phyloP scores from a whole-genome alignment of 2,797 vertebrate genomes.

The Pangasius krempfi region DNA sequence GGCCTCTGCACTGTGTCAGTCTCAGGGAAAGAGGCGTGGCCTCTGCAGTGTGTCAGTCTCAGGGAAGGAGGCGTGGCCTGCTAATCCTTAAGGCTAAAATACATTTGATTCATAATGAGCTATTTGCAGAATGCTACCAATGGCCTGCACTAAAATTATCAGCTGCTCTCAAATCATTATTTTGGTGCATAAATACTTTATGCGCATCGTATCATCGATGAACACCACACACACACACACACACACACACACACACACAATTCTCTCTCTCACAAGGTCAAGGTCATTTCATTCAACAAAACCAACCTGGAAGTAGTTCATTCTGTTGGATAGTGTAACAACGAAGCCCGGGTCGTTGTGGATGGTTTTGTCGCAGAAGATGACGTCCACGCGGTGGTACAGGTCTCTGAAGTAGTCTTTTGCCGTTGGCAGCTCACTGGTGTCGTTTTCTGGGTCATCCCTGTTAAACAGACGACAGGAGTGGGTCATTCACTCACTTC shows the following conservation, averaged over 20 bases:
- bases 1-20: too few species aligned
- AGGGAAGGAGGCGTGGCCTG: background rate
- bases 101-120: background rate
- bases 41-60: too few species aligned
- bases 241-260: background rate
- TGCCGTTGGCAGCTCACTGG: slow-evolving; percentile 94
- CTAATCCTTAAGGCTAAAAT: background rate
- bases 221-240: background rate
- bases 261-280: background rate
- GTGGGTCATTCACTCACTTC: background rate
- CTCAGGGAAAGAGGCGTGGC: too few species aligned
- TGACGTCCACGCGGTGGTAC: slow-evolving; percentile 97
- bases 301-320: slow-evolving; percentile 98
- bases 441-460: slow-evolving; percentile 97
- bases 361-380: slow-evolving; percentile 99
- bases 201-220: background rate
- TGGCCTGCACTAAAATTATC: background rate
- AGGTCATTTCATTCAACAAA: background rate
- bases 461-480: slow-evolving; percentile 64
- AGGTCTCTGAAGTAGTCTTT: slow-evolving; percentile 99
- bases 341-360: slow-evolving; percentile 98
- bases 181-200: background rate
- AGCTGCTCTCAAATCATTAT: background rate
- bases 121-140: background rate
- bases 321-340: slow-evolving; percentile 97